phyloP scores from a whole-genome alignment of 2,113 vertebrate genomes.

The Saiga tatarica region DNA sequence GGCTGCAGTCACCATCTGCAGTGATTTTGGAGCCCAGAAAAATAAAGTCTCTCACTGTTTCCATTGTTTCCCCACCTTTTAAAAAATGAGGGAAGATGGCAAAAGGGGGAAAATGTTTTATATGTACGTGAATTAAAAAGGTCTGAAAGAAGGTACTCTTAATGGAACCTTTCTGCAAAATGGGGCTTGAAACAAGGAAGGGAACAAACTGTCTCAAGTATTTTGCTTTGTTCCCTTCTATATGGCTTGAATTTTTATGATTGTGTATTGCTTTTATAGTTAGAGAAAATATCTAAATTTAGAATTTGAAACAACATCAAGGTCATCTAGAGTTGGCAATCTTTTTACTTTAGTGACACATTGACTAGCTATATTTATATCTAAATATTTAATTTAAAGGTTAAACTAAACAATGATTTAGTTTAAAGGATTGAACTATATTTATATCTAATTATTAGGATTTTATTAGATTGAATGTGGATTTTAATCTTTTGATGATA shows the following conservation, averaged over 20 bases:
- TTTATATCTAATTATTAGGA: background rate
- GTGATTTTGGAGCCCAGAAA: background rate
- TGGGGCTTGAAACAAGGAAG: background rate
- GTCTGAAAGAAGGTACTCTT: background rate
- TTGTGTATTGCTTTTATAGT: background rate
- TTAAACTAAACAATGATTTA: background rate
- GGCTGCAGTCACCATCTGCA: background rate
- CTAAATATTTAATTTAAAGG: background rate
- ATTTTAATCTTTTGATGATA: background rate
- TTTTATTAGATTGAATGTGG: background rate
- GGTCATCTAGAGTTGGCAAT: background rate
- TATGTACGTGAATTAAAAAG: background rate
- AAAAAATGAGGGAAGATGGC: background rate
- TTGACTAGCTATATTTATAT: background rate
- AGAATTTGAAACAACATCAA: background rate
- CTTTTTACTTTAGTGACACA: background rate
- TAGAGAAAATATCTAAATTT: background rate
- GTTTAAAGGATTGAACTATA: background rate
- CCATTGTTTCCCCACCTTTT: background rate
- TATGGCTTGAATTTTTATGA: constrained; percentile 12
- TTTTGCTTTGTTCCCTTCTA: background rate
- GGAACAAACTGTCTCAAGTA: background rate
- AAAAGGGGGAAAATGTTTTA: background rate
- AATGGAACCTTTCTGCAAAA: background rate
- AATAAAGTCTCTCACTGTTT: background rate